Base-by-base conservation (phyloP, 2,888 invertebrate species). In the Aplocera efformata region DNA sequence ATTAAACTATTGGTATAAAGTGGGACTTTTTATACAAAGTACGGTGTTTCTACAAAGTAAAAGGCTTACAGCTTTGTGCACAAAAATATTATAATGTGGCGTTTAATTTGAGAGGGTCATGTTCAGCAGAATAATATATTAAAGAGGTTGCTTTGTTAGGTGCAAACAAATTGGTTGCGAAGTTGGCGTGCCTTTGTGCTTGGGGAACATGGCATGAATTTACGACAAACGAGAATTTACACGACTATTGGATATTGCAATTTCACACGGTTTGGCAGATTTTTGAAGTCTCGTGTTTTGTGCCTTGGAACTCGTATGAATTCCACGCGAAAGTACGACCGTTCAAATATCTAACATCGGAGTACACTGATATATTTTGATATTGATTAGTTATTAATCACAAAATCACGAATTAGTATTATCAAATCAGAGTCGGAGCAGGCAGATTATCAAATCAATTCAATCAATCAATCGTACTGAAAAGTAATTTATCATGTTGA, bases 151-250 rank as follows among this genome's bases (percentile, higher is more conserved):
- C 81, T 79, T 80, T 81, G 77, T 76, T 63, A 69, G 72, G 72
- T 72, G 74, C 67, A 71, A 76, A 81, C 76, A 80, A 81, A 79
- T 80, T 79, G 71, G 71, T 63, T 72, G 67, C 58, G 56, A 65
- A 65, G 61, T 60, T 51, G 49, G 50, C 48, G 50, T 42, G 47
- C 30, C 45, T 38, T 43, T 38, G 34, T 26, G 33, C 10, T 27
- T 24, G 34, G 6, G 9, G 27, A 31, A 37, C 31, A 17, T 32
- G 23, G 28, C 10, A 31, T 25, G 30, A 7, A 10, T 21, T 24
- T 30, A 11, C 7, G 20, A 25, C 21, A 20, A 40, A 26, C 38
- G 1, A 28, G n/a, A 22, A 32, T 38, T 38, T 38, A 38, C 10
- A 6, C 1, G 11, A 8, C 20, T 10, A 37, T 8, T 8, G 8